Base-by-base conservation (phyloP, 2,113 vertebrate species). In the Morone chrysops region DNA sequence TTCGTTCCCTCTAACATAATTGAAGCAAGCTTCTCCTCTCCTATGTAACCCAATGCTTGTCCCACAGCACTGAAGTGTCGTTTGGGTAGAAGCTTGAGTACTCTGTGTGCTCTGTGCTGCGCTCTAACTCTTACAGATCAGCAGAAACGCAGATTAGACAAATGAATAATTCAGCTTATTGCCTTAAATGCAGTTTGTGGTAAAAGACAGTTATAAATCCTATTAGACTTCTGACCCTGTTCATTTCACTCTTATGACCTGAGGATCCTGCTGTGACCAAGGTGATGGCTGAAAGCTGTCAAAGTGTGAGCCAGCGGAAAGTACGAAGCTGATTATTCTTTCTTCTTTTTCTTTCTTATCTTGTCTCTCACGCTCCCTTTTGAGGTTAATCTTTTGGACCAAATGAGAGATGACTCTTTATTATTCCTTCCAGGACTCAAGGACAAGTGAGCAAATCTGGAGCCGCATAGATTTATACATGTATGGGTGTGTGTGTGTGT, bases 131-230 rank as follows among this genome's bases (percentile, higher is more conserved):
- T 53, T 74, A 50, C 77, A 56, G 77, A 81, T 88, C 81, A 88
- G 88, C 86, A 89, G 61, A 84, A 81, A 61, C 84, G 75, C 63
- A 89, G 87, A 90, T 89, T 81, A 89, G 57, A 81, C 68, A 17
- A 56, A 86, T 94, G 41, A 92, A 94, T 93, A 71, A 94, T 92
- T 93, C 70, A 90, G 65, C 20, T 78, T 83, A 84, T 82, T 92
- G 85, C 73, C 67, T 88, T 82, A 84, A 84, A 90, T 78, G 84
- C 68, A 85, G 53, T 82, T 86, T 90, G 83, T 87, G 83, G 79
- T 76, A 80, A 78, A 84, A 74, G 57, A 81, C 22, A 11, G 80
- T 77, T 74, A 85, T 80, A 85, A 70, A 86, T 84, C 83, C 63
- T 78, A 61, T 68, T 51, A 72, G 68, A 80, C 74, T 50, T 85